phyloP scores from a whole-genome alignment of 1,140 invertebrate genomes.

The Diprion similis region DNA sequence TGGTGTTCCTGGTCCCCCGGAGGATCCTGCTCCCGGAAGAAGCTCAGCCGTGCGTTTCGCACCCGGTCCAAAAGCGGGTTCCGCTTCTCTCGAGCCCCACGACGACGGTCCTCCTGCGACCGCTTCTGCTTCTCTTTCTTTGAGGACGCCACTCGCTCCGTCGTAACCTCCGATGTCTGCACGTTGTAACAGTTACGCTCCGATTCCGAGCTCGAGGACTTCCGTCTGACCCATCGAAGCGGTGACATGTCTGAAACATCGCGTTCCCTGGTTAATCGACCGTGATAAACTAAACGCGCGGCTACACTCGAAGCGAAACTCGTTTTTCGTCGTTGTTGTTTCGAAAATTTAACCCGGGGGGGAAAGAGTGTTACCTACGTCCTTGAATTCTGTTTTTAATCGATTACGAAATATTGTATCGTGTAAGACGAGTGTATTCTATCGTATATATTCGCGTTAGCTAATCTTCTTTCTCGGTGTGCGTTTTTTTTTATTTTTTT shows the following conservation, averaged over 20 bases:
- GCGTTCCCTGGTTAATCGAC: no score
- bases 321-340: no score
- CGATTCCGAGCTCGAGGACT: constrained; percentile 71
- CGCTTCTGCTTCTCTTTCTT: constrained; percentile 57
- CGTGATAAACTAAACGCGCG: no score
- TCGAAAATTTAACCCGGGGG: no score
- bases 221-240: constrained; percentile 68
- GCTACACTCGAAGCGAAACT: no score
- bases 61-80: constrained; percentile 75
- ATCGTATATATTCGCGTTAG: no score
- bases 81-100: constrained; percentile 68
- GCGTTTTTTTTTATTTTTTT: no score
- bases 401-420: no score
- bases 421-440: no score
- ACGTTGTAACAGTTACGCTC: constrained; percentile 74
- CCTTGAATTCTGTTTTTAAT: no score
- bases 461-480: no score
- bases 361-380: no score
- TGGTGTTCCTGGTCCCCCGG: constrained; percentile 57
- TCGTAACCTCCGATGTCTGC: constrained; percentile 58
- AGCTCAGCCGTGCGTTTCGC: constrained; percentile 74
- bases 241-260: constrained; percentile 69
- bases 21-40: constrained; percentile 66
- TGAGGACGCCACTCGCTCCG: constrained; percentile 41
- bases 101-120: constrained; percentile 59